Conservation (phyloP, 2,888 invertebrate genomes). For the Agrotis clavis region DNA sequence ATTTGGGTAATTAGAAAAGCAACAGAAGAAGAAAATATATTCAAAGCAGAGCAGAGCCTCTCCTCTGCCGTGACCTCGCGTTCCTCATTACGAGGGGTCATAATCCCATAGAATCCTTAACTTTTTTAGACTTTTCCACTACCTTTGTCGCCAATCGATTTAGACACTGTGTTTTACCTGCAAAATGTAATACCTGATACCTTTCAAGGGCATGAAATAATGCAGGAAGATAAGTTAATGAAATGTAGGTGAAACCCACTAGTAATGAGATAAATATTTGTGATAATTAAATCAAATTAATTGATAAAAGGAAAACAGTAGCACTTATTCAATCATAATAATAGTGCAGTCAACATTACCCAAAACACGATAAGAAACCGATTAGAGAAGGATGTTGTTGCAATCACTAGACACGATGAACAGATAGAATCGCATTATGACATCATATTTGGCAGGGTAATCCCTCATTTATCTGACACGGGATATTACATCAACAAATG, state of each 20-base stretch:
- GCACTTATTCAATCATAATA: neutral
- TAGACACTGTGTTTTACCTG: too few species aligned
- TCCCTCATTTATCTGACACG: constrained; percentile 17
- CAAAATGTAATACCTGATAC: too few species aligned
- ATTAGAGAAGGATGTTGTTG: constrained; percentile 27
- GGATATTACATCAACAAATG: constrained; percentile 24
- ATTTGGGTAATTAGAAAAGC: too few species aligned
- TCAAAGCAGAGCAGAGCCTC: too few species aligned
- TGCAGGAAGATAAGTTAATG: neutral
- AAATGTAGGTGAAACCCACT: neutral
- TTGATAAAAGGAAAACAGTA: constrained; percentile 21
- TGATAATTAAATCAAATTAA: constrained; percentile 18
- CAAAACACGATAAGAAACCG: constrained; percentile 20
- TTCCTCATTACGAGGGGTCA: too few species aligned
- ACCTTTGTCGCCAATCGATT: too few species aligned
- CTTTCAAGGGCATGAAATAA: constrained; percentile 2
- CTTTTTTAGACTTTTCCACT: too few species aligned
- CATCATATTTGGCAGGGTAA: constrained; percentile 15
- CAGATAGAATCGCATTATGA: constrained; percentile 20
- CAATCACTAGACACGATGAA: constrained; percentile 6
- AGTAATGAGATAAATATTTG: neutral
- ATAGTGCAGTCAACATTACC: constrained; percentile 5
- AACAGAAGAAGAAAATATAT: too few species aligned
- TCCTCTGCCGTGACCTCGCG: too few species aligned
- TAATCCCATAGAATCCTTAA: too few species aligned